phyloP scores from a whole-genome alignment of 2,888 invertebrate species.

The Hymenopus coronatus region DNA sequence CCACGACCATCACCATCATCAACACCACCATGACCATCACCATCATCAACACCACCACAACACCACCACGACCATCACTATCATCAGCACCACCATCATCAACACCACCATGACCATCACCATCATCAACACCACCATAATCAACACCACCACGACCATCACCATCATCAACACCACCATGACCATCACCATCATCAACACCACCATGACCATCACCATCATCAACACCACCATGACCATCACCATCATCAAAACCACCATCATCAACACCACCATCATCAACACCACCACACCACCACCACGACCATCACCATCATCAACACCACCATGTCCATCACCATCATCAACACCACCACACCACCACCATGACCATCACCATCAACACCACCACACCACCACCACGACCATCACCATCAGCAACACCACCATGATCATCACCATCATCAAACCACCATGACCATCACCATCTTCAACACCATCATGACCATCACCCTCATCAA shows the following conservation, averaged over 20 bases:
- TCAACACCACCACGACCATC: too few relatives aligned
- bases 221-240: background rate
- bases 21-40: background rate
- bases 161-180: too few relatives aligned
- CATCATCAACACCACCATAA: background rate
- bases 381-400: background rate
- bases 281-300: too few relatives aligned
- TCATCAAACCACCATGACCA: too few relatives aligned
- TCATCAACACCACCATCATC: too few relatives aligned
- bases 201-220: background rate
- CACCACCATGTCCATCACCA: background rate
- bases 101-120: too few relatives aligned
- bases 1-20: background rate
- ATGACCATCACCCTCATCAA: accelerated
- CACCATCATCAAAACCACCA: background rate
- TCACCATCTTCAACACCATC: background rate
- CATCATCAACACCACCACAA: background rate
- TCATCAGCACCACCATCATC: background rate
- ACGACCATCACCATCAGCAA: background rate
- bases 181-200: background rate
- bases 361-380: background rate
- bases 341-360: too few relatives aligned
- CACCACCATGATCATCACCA: too few relatives aligned
- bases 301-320: background rate
- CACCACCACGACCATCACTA: background rate